A percentile compares a stretch with the other conserved stretches of the same genome.
Conservation (phyloP, 2,113 vertebrate species). For the Channa maculata region DNA sequence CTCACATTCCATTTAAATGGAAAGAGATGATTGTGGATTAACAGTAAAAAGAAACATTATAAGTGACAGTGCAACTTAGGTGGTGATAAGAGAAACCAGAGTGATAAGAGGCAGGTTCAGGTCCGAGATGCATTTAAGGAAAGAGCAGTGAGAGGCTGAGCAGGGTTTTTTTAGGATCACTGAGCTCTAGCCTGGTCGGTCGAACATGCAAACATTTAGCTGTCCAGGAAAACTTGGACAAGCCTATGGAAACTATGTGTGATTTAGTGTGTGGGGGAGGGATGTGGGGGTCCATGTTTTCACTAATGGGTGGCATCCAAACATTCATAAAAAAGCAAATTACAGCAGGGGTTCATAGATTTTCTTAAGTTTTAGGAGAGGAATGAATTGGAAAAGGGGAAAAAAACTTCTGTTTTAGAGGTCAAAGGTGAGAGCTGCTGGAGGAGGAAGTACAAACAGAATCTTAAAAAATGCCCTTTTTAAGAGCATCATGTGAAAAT, state of each 20-base stretch:
- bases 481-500: constrained; percentile 53
- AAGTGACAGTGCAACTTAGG: neutral
- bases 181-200: constrained; percentile 20
- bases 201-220: constrained; percentile 41
- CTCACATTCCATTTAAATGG: neutral
- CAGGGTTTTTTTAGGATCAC: constrained; percentile 32
- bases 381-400: neutral
- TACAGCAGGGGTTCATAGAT: no score
- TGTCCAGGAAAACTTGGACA: constrained; percentile 47
- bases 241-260: constrained; percentile 53
- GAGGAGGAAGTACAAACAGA: constrained; percentile 66
- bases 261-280: neutral
- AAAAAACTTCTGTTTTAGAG: constrained; percentile 18
- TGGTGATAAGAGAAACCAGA: neutral
- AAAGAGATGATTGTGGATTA: neutral
- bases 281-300: constrained; percentile 40
- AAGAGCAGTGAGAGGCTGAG: neutral
- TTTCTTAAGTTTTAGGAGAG: no score
- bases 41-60: no score
- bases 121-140: neutral
- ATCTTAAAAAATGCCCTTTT: constrained; percentile 51
- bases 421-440: constrained; percentile 71
- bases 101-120: constrained; percentile 8
- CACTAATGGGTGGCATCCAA: constrained; percentile 50
- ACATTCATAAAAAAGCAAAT: neutral